Evolutionary conservation across 1,140 invertebrate species (phyloP), one percentile per base, ranked within the genome.

Genomic region (Drosophila asahinai): DNA sequence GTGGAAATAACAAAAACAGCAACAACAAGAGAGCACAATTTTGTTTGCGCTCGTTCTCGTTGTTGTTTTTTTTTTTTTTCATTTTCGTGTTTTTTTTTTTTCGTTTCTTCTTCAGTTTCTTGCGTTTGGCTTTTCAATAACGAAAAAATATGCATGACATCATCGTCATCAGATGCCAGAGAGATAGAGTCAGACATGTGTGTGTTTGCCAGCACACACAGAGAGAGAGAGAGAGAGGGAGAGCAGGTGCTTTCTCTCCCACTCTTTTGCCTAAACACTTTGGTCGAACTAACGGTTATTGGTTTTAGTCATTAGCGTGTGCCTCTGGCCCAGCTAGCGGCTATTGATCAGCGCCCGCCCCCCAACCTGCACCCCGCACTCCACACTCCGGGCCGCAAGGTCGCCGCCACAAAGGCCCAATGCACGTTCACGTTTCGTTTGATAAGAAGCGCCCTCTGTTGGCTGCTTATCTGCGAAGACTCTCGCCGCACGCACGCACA

Each of bases 131-230:
- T 84, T 82, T 90, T 86, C 86, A 79, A 81, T 90, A 89, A 86
- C 83, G 83, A 76, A 81, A 87, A 89, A 90, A 89, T 89, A 89
- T 89, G 86, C 86, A 89, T 89, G 86, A 90, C 86, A 89, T 89
- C 86, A 89, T 87, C 83, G 72, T 52, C 60, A 65, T 60, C 63
- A 76, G 45, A 76, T 52, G 70, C 64, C 48, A 63, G 62, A 63
- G 51, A 83, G 72, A 70, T 62, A 80, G 36, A 77, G 49, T 22
- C 65, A 55, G 62, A 51, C 55, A 58, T 51, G 51, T 54, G 68
- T 57, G 33, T 57, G 54, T 66, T 68, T 52, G 63, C 27, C 14
- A 36, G 66, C 38, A 49, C 36, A 49, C 14, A 45, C 48, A 33
- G 43, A 45, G 17, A 25, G 14, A 12, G 22, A 3, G 17, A 42